Conservation (phyloP, 1,140 invertebrate genomes). For the Marisa cornuarietis region DNA sequence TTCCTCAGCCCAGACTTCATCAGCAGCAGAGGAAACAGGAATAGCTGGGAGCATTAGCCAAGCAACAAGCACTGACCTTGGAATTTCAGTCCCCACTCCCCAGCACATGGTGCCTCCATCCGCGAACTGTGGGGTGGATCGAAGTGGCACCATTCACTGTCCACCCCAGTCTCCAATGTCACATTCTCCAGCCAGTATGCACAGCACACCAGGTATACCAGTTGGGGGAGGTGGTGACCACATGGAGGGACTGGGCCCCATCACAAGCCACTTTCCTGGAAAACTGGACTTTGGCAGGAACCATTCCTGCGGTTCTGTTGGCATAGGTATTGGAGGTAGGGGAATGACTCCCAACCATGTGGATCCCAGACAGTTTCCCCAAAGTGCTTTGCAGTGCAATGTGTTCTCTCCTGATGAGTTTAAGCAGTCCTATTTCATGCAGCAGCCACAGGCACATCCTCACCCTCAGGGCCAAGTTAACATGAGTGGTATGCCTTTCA, state of each 20-base stretch:
- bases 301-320: neutral
- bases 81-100: neutral
- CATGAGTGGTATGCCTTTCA: neutral
- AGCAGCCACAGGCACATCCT: neutral
- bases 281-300: slow-evolving; percentile 36
- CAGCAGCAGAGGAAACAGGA: neutral
- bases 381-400: neutral
- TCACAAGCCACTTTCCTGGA: slow-evolving; percentile 26
- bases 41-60: neutral
- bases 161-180: slow-evolving; percentile 9
- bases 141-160: neutral
- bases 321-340: neutral
- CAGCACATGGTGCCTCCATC: neutral
- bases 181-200: slow-evolving; percentile 18
- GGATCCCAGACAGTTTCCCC: slow-evolving; percentile 5
- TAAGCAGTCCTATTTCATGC: slow-evolving; percentile 22
- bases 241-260: slow-evolving; percentile 29
- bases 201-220: slow-evolving; percentile 19
- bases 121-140: neutral
- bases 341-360: slow-evolving; percentile 1
- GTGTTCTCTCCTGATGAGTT: slow-evolving; percentile 18
- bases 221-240: slow-evolving; percentile 16
- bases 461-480: neutral
- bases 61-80: neutral
- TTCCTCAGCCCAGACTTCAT: neutral